Percentiles rank a stretch among this genome's conserved stretches.
These are phyloP conservation scores for Pseudolycoriella hygida DNA, from an alignment of 2,888 invertebrate species.

Conservation along the genomic window DNA sequence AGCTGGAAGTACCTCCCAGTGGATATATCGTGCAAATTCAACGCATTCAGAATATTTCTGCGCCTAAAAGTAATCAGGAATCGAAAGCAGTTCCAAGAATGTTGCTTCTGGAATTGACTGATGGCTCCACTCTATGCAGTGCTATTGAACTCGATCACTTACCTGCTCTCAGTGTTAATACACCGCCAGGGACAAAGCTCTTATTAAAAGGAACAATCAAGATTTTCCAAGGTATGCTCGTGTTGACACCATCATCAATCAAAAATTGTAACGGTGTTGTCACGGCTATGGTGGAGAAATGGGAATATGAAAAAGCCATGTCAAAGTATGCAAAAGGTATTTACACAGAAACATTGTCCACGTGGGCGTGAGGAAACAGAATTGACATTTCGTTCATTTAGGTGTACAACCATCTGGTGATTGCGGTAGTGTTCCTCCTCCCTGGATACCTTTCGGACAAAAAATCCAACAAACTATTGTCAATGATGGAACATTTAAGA, in stretches of 20 bases:
- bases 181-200: constrained; percentile 81
- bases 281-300: constrained; percentile 65
- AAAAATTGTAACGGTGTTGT: constrained; percentile 73
- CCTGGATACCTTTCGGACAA: constrained; percentile 84
- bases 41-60: constrained; percentile 73
- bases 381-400: constrained; percentile 9
- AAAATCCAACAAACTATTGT: constrained; percentile 40
- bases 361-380: neutral
- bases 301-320: constrained; percentile 56
- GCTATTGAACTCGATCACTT: constrained; percentile 63
- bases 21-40: constrained; percentile 72
- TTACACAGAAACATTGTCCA: constrained; percentile 7
- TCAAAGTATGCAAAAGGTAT: constrained; percentile 42
- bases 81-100: constrained; percentile 66
- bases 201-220: constrained; percentile 35
- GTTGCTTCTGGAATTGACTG: constrained; percentile 67
- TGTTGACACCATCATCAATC: constrained; percentile 48
- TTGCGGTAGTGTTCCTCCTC: constrained; percentile 53
- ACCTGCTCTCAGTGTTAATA: constrained; percentile 53
- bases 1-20: constrained; percentile 29
- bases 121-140: constrained; percentile 61
- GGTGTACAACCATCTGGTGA: constrained; percentile 17
- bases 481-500: constrained; percentile 49
- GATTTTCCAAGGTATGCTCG: constrained; percentile 53
- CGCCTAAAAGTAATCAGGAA: constrained; percentile 81